Evolutionary conservation across 2,797 vertebrate genomes (phyloP).

Genomic region (Sternotherus odoratus): DNA sequence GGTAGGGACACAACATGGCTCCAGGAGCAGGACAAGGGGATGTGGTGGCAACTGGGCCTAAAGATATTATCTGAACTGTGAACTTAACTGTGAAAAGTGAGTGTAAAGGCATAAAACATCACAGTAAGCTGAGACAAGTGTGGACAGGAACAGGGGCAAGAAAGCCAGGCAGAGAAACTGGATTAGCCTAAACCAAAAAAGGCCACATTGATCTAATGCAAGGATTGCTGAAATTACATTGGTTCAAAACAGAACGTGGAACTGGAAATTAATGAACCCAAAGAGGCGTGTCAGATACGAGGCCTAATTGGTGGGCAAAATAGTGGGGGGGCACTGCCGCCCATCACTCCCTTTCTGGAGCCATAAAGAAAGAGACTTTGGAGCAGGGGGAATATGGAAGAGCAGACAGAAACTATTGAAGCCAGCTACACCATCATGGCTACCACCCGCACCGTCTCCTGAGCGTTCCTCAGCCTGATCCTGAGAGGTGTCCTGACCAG

Average conservation of each 20-base stretch:
- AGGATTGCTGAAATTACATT: background rate
- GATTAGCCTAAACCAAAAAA: background rate
- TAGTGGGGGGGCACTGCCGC: background rate
- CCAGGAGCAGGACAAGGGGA: background rate
- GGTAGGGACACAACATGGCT: background rate
- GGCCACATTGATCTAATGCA: background rate
- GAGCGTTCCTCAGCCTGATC: too few species aligned
- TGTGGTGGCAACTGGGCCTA: background rate
- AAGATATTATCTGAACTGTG: background rate
- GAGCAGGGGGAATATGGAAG: background rate
- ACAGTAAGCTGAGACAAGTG: background rate
- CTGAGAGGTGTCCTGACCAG: background rate
- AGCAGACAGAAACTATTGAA: background rate
- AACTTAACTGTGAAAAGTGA: background rate
- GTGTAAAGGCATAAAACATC: background rate
- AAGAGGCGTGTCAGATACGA: background rate
- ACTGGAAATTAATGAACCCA: background rate
- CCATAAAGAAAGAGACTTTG: too few species aligned
- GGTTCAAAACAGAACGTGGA: background rate
- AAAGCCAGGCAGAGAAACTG: background rate
- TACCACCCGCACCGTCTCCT: background rate
- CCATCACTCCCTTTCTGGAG: background rate
- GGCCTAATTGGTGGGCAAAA: background rate
- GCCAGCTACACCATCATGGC: background rate
- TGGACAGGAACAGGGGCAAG: background rate